These are phyloP conservation scores for Calliphora vomitoria DNA, from an alignment of 2,888 invertebrate species.

Conservation along the genomic window DNA sequence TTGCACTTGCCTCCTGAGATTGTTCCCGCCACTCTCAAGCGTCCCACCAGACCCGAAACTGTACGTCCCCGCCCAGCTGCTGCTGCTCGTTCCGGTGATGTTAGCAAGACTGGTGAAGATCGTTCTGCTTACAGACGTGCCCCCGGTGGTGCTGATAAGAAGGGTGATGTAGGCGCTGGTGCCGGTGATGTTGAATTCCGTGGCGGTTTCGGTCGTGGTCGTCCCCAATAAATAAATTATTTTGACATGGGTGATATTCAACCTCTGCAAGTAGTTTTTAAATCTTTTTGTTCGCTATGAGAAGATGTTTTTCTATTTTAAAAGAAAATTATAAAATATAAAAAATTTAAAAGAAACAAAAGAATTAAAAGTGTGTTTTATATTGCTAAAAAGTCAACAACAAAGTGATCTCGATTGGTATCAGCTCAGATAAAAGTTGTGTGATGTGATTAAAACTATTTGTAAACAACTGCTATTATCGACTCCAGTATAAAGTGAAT, in stretches of 20 bases:
- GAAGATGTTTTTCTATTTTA: slow-evolving; percentile 58
- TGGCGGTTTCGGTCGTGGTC: slow-evolving; percentile 92
- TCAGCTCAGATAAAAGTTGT: background rate
- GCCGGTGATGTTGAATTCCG: slow-evolving; percentile 96
- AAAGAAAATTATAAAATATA: slow-evolving; percentile 61
- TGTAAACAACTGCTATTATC: background rate
- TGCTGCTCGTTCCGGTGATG: slow-evolving; percentile 89
- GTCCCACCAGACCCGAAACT: slow-evolving; percentile 94
- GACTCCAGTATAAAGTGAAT: background rate
- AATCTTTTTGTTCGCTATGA: slow-evolving; percentile 54
- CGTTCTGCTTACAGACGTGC: slow-evolving; percentile 93
- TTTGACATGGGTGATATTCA: slow-evolving; percentile 35
- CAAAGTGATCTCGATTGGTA: background rate
- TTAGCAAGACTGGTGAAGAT: slow-evolving; percentile 91
- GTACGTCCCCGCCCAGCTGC: slow-evolving; percentile 91
- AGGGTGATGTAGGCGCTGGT: slow-evolving; percentile 98
- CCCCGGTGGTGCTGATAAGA: slow-evolving; percentile 93
- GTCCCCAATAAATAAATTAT: slow-evolving; percentile 81
- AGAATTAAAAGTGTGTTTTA: background rate
- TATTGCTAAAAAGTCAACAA: background rate
- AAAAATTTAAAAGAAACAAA: slow-evolving; percentile 45
- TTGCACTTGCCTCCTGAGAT: slow-evolving; percentile 99
- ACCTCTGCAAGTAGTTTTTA: slow-evolving; percentile 48
- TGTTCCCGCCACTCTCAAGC: slow-evolving; percentile 98
- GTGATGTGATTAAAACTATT: slow-evolving; percentile 10